phyloP scores from a whole-genome alignment of 2,797 vertebrate genomes.

The Macrochelys suwanniensis region DNA sequence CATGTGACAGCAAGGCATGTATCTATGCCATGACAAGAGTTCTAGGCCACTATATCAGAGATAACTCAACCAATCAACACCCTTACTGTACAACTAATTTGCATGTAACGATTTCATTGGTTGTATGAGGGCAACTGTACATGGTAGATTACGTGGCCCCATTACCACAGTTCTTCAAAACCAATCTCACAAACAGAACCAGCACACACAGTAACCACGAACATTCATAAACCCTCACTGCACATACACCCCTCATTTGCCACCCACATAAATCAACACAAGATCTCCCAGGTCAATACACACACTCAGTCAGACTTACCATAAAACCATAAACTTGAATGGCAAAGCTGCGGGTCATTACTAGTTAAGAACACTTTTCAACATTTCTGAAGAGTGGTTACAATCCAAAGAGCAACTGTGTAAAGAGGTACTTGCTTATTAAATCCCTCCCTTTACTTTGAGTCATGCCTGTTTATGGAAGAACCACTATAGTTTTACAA shows the following conservation, averaged over 20 bases:
- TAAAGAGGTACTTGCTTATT: conserved; percentile 73
- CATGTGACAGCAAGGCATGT: background rate
- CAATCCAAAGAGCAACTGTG: conserved; percentile 51
- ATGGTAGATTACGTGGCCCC: background rate
- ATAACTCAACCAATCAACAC: background rate
- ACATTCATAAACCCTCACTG: background rate
- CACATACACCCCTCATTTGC: background rate
- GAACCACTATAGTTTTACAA: conserved; percentile 66
- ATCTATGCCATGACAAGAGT: background rate
- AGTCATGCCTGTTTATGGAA: conserved; percentile 57
- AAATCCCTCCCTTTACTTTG: conserved; percentile 46
- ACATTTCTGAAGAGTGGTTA: conserved; percentile 16
- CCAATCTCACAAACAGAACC: background rate
- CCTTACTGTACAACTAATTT: background rate
- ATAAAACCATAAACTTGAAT: background rate
- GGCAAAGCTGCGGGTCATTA: background rate
- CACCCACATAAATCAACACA: background rate
- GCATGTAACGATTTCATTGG: background rate
- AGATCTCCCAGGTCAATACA: background rate
- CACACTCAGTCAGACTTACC: background rate
- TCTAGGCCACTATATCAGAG: background rate
- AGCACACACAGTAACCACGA: background rate
- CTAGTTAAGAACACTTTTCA: background rate
- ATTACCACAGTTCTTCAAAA: background rate
- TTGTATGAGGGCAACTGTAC: background rate